Base-by-base conservation (phyloP, 2,888 invertebrate species). In the Griposia aprilina region DNA sequence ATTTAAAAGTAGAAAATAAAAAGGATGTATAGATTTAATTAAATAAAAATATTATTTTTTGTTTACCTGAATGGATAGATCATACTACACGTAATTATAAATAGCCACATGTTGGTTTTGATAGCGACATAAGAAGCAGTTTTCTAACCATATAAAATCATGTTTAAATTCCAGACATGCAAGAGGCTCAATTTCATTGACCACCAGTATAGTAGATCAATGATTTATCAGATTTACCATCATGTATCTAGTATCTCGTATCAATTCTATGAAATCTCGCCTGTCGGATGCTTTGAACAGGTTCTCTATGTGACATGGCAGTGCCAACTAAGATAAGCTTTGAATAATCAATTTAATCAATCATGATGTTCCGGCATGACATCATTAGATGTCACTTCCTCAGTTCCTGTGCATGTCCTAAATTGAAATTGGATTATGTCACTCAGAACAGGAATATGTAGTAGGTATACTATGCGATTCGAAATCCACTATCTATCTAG, bases 321-420 rank as follows among this genome's bases (percentile, higher is more conserved):
- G 30, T 36, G 26, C 23, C 4, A 30, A 41, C 11, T 65, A 36
- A 60, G 84, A 83, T 78, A 78, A 26, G 48, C 59, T 41, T 55
- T 60, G 26, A 80, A 48, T 60, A 48, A 83, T 78, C 83, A 77
- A 79, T 78, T 76, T 52, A 36, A 79, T 45, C n/a, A 23, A 36
- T 23, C 50, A 17, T 52, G 30, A 83, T 52, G 20, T 52, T 50
- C 63, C 50, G 50, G n/a, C 15, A 26, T 7, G 36, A 13, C n/a
- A 66, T 59, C 36, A 59, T 59, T 26, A 52, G 20, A 23, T 17
- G 17, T 59, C 41, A 78, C 36, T 76, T 57, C n/a, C 41, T 68
- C 17, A 36, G 17, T 45, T 45, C 30, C 52, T 63, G 30, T 30
- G 30, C 50, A 52, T 45, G 41, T 65, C 2, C n/a, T 63, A 4